Evolutionary conservation across 2,113 vertebrate species (phyloP), one percentile per base, ranked within the genome.

Genomic region (Okapia johnstoni): DNA sequence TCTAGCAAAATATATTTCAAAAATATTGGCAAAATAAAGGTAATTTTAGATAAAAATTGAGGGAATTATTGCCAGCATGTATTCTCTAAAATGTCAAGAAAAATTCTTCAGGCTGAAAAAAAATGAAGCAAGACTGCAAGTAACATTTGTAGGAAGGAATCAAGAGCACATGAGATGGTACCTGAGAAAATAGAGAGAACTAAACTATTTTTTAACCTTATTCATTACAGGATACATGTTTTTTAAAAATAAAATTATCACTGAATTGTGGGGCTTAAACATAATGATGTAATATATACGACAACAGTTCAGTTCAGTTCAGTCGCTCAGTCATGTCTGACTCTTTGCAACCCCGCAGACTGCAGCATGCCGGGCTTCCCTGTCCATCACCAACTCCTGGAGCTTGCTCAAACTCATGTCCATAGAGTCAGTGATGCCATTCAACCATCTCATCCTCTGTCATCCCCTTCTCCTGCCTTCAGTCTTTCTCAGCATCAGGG

Each of bases 301-400:
- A 12, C 5, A 81, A 86, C 10, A n/a, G 40, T 33, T 70, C 33
- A 2, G 25, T 33, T 63, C 15, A 2, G n/a, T 70, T 70, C n/a
- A 36, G n/a, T 70, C 4, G 0, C 5, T 40, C 19, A 70, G 66
- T 70, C 19, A 0, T 12, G 66, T 23, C 66, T 33, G 30, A 63
- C 15, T 70, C 63, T 70, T 70, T 40, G 66, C 5, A 5, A 70
- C n/a, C n/a, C 66, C 66, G 40, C 12, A 5, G n/a, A 70, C 2
- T 0, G n/a, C 9, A 70, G n/a, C n/a, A 70, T 0, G n/a, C 10
- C n/a, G 40, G 66, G 66, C 33, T 10, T 66, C 33, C 8, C 63
- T 66, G 33, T 36, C 17, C 8, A 19, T 36, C 63, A 66, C 4
- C 33, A 66, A 21, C 63, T 66, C 33, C 4, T 1, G 0, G 33